Conservation (phyloP, 2,113 vertebrate genomes). For the Porphyrio hochstetteri region DNA sequence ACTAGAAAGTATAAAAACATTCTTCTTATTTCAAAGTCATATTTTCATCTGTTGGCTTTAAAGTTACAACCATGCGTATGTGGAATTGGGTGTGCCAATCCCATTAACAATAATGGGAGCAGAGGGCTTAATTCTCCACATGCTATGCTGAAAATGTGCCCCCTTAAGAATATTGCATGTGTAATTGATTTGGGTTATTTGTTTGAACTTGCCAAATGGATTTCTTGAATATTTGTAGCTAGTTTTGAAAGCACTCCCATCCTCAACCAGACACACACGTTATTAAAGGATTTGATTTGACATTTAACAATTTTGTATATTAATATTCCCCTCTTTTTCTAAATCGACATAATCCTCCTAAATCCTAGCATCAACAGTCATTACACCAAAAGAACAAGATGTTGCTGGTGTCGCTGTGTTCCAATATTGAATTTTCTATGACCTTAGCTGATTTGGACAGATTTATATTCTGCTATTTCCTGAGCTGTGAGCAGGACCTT, state of each 20-base stretch:
- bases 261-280: conserved; percentile 71
- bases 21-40: conserved; percentile 19
- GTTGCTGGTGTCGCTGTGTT: conserved; percentile 61
- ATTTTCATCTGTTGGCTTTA: conserved; percentile 38
- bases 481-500: conserved; percentile 65
- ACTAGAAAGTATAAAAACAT: conserved; percentile 25
- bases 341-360: conserved; percentile 74
- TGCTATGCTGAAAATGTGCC: conserved; percentile 58
- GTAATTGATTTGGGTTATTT: conserved; percentile 73
- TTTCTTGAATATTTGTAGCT: conserved; percentile 76
- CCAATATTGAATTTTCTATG: conserved; percentile 43
- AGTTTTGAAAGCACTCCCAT: conserved; percentile 74
- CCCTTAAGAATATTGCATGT: conserved; percentile 41
- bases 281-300: conserved; percentile 81
- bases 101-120: conserved; percentile 47
- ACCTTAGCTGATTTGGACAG: conserved; percentile 70
- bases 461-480: conserved; percentile 78
- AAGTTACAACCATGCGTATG: not conserved
- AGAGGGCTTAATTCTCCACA: conserved; percentile 48
- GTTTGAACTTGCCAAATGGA: conserved; percentile 77
- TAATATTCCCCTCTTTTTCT: conserved; percentile 77
- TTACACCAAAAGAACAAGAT: conserved; percentile 76
- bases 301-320: conserved; percentile 80
- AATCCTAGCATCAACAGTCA: conserved; percentile 77
- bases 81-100: conserved; percentile 50